Conservation (phyloP, 2,113 vertebrate species). For the Macheiramphus alcinus region DNA sequence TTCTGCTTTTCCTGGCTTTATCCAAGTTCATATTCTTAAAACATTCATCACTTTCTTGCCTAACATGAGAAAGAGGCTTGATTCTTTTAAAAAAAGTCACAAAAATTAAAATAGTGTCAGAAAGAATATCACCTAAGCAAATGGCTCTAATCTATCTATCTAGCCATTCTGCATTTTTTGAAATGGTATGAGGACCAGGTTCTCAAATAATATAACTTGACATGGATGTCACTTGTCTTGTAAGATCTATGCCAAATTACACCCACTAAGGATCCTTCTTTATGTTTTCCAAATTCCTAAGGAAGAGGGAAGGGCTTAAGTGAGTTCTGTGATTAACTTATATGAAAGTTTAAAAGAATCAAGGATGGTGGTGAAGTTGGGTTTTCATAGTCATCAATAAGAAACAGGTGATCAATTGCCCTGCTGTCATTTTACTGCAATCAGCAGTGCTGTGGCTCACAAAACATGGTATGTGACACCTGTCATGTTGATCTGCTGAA, state of each 20-base stretch:
- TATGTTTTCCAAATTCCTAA: not conserved
- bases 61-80: not conserved
- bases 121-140: not conserved
- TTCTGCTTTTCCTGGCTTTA: not conserved
- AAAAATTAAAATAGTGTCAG: not conserved
- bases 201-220: not conserved
- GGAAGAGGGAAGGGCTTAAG: not conserved
- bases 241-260: not conserved
- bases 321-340: not conserved
- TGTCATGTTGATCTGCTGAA: conserved; percentile 27
- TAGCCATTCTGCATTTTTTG: not conserved
- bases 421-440: not conserved
- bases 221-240: not conserved
- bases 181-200: not conserved
- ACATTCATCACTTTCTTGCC: not conserved
- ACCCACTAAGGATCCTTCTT: not conserved
- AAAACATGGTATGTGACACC: not conserved
- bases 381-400: not conserved
- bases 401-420: not conserved
- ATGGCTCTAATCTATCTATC: not conserved
- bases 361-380: not conserved
- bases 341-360: not conserved
- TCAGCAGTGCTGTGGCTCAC: not conserved
- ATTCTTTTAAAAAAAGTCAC: not conserved
- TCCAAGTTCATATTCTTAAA: not conserved